Evolutionary conservation across 2,797 vertebrate species (phyloP), one percentile per base, ranked within the genome.

Genomic region (Eulemur mongoz): DNA sequence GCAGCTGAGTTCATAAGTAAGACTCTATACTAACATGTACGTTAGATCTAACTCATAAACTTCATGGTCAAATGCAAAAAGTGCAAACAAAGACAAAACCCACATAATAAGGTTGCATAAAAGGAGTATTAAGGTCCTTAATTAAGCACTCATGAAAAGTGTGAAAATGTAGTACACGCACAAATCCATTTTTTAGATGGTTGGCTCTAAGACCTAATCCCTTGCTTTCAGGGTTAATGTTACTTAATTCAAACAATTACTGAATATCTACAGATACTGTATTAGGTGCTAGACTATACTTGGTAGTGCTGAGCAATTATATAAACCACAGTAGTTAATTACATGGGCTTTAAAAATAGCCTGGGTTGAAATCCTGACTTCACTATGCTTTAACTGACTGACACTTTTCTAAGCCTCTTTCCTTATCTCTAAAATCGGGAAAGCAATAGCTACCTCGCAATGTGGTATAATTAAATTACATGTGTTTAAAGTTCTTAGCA

Each of bases 1-100:
- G 82, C 54, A 65, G 89, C 11, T 96, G 81, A 96, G 81, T 94
- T 96, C 91, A 91, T 2, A 92, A 79, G 57, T 2, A 92, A 79
- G 57, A 48, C 57, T 90, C 32, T 59, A 25, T 18, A 84, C 30
- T 80, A 72, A 95, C 48, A 76, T 57, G 57, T 48, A 43, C 84
- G 61, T 84, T 73, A 61, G n/a, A 57, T 50, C 23, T 88, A 93
- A 97, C 72, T 97, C 90, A 95, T 59, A 45, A 90, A 81, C 48
- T 73, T 50, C 23, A 35, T 91, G 59, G 87, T 84, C 88, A 92
- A 94, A 50, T 63, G 48, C 40, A 75, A 91, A 96, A 82, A 82
- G 30, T 87, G 50, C 63, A 80, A 94, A 94, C 59, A 81, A 91
- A 69, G 32, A 57, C 63, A 67, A 61, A 45, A 25, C 0, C 32